A percentile compares a stretch with the other conserved stretches of the same genome.
Conservation (phyloP, 2,113 vertebrate species). For the Corvus hawaiiensis region DNA sequence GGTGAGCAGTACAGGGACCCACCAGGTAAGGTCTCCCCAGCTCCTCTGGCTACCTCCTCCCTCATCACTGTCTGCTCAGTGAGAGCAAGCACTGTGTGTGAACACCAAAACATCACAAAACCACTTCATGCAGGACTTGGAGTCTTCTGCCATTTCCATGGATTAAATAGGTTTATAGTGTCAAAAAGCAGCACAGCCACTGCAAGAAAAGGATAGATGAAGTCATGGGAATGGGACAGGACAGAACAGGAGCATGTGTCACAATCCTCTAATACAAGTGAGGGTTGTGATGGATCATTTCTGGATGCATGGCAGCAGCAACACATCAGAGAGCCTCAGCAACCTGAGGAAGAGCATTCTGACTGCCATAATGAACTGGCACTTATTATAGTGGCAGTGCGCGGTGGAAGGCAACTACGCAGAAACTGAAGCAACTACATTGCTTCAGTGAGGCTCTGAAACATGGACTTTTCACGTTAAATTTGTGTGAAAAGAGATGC, state of each 20-base stretch:
- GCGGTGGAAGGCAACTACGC: background rate
- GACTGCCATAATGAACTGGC: background rate
- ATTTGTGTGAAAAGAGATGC: background rate
- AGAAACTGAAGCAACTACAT: background rate
- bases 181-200: background rate
- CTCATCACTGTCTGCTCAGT: rapidly evolving
- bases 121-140: background rate
- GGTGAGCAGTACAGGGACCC: background rate
- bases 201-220: background rate
- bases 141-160: background rate
- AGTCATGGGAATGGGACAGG: background rate
- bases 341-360: background rate
- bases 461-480: background rate
- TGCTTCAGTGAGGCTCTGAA: background rate
- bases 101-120: background rate
- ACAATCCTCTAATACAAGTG: background rate
- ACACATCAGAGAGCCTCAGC: background rate
- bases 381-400: background rate
- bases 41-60: background rate
- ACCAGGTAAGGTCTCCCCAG: background rate
- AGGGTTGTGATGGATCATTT: too few species aligned
- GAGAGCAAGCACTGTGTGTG: background rate
- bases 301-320: background rate
- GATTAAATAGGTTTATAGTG: background rate
- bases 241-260: background rate